Evolutionary conservation across 1,140 invertebrate genomes (phyloP).

Genomic region (Drosophila quadrilineata): DNA sequence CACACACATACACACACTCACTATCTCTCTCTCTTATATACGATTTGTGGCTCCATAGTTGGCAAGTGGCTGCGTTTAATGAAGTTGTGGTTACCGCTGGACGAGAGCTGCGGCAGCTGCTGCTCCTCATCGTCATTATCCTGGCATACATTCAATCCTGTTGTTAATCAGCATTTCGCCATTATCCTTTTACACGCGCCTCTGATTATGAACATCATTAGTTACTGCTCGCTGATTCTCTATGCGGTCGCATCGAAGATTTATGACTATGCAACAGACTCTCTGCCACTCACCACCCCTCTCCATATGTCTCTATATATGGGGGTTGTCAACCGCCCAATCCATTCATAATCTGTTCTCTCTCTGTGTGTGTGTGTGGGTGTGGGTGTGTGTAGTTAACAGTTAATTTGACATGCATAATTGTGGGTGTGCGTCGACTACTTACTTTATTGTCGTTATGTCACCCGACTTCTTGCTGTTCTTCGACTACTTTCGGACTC

Average conservation of each 20-base stretch:
- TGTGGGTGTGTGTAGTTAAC: too few relatives aligned
- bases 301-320: constrained; percentile 2
- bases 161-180: constrained; percentile 64
- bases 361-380: too few relatives aligned
- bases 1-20: background rate
- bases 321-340: constrained; percentile 37
- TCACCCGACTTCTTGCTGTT: background rate
- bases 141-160: background rate
- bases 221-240: constrained; percentile 65
- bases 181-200: constrained; percentile 74
- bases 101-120: too few relatives aligned
- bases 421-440: constrained; percentile 50
- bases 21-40: background rate
- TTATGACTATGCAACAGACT: constrained; percentile 53
- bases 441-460: constrained; percentile 6
- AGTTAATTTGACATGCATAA: constrained; percentile 74
- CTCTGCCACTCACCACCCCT: background rate
- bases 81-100: constrained; percentile 55
- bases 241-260: constrained; percentile 51
- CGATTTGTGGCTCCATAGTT: background rate
- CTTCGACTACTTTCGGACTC: background rate
- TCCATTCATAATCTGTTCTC: too few relatives aligned
- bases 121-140: background rate
- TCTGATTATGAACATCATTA: constrained; percentile 78
- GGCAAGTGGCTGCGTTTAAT: constrained; percentile 50